Conservation (phyloP, 2,113 vertebrate genomes). For the Coturnix japonica region DNA sequence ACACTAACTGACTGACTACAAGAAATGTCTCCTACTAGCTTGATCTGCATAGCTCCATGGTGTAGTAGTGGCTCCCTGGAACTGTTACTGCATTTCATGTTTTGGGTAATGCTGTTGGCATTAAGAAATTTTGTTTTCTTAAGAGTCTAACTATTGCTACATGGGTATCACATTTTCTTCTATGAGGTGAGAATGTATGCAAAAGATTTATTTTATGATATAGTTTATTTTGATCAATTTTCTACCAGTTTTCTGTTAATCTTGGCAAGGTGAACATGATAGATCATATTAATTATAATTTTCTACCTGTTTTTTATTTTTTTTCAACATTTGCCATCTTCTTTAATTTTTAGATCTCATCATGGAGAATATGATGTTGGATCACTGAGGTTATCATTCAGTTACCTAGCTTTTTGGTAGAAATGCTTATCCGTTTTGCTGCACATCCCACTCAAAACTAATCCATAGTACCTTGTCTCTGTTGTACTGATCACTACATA, state of each 20-base stretch:
- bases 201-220: background rate
- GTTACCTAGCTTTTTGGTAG: background rate
- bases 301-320: background rate
- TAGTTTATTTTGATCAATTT: background rate
- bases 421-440: background rate
- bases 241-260: background rate
- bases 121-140: background rate
- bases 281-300: background rate
- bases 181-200: background rate
- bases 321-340: background rate
- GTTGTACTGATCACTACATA: background rate
- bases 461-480: background rate
- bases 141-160: background rate
- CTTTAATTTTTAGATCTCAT: background rate
- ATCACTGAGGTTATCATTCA: conserved; percentile 9
- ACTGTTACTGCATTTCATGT: background rate
- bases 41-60: background rate
- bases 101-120: background rate
- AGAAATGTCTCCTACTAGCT: background rate
- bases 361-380: background rate
- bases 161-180: background rate
- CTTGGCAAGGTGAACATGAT: background rate
- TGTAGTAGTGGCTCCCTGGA: background rate
- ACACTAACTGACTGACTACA: background rate
- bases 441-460: background rate